Conservation (phyloP, 2,888 invertebrate species). For the Agriopis marginaria region DNA sequence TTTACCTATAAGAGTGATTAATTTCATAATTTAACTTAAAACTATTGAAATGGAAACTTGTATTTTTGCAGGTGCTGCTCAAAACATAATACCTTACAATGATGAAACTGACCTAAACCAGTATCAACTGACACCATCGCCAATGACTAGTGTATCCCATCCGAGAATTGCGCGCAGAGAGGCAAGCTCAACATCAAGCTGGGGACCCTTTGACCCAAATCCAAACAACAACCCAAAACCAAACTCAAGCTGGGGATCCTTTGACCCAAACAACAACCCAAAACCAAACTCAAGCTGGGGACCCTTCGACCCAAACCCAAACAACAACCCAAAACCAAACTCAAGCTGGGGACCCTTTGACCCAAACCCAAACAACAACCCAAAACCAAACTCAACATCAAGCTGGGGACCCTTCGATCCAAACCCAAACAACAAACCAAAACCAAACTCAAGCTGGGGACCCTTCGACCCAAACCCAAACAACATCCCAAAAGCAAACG, state of each 20-base stretch:
- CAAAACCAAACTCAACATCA: neutral
- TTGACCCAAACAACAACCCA: neutral
- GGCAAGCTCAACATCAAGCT: neutral
- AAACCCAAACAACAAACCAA: neutral
- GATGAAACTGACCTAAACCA: neutral
- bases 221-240: neutral
- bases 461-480: neutral
- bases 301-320: neutral
- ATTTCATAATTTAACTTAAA: neutral
- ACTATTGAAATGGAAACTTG: neutral
- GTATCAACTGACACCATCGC: neutral
- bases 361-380: neutral
- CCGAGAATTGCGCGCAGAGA: neutral
- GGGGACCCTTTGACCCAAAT: neutral
- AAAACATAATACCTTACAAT: neutral
- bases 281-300: neutral
- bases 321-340: neutral
- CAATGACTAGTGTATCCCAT: neutral
- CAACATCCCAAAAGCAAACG: neutral
- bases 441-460: neutral
- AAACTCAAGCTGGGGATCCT: neutral
- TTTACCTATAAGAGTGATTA: neutral
- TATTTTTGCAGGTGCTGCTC: slow-evolving; percentile 1
- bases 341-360: neutral
- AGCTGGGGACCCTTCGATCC: neutral